Conservation (phyloP, 2,113 vertebrate genomes). For the Chlamydotis undulata region DNA sequence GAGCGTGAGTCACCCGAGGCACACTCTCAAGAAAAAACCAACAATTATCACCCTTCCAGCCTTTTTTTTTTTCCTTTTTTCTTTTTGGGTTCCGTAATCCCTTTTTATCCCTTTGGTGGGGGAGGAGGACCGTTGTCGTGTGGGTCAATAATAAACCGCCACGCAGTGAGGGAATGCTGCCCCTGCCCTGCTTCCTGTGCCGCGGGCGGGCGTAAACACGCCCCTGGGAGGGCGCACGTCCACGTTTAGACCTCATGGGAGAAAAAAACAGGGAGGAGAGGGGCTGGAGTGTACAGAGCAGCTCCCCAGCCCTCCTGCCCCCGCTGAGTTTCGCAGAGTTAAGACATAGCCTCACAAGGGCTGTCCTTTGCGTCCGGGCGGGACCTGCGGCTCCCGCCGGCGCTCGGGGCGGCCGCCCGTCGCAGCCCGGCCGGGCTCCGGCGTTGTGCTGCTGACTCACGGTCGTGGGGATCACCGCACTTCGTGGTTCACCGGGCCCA, state of each 20-base stretch:
- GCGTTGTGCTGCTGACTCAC: constrained; percentile 69
- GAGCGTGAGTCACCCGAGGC: not conserved
- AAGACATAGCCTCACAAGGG: not conserved
- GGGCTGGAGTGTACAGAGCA: not conserved
- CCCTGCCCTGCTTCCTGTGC: not conserved
- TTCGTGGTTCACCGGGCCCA: constrained; percentile 75
- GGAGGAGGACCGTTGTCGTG: not conserved
- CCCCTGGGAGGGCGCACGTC: not conserved
- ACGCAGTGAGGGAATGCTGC: fast-evolving
- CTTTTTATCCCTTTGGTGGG: not conserved
- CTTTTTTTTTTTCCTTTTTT: not conserved
- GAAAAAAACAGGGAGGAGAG: not conserved
- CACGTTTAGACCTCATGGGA: not conserved
- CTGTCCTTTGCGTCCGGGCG: not conserved
- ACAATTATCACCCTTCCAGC: not conserved
- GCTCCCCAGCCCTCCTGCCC: not conserved
- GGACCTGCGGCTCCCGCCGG: not conserved
- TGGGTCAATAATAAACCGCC: not conserved
- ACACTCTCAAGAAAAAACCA: not conserved
- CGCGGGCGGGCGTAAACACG: not conserved
- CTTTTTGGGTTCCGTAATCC: not conserved
- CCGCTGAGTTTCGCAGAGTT: not conserved
- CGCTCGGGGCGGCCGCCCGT: not conserved
- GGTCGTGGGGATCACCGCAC: constrained; percentile 75
- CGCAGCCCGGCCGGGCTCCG: not conserved